Conservation (phyloP, 2,797 vertebrate genomes). For the Crossoptilon crossoptilon region DNA sequence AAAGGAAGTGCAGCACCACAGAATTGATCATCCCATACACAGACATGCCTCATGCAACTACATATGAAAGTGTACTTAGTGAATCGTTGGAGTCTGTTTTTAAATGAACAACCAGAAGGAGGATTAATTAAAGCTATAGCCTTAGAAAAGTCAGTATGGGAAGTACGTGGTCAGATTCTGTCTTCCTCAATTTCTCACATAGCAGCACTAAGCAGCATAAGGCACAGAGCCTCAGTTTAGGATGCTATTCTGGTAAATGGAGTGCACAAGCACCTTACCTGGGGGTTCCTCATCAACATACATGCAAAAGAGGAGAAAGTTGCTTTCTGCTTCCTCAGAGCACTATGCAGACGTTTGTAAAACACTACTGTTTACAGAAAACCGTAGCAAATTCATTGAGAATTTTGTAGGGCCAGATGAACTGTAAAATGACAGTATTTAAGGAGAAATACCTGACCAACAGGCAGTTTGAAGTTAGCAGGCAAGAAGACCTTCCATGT, state of each 20-base stretch:
- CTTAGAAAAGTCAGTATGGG: neutral
- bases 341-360: neutral
- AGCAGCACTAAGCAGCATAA: neutral
- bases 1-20: neutral
- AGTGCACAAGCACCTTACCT: neutral
- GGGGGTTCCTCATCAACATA: neutral
- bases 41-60: neutral
- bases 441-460: neutral
- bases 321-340: accelerated
- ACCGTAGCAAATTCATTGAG: neutral
- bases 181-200: neutral
- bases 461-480: neutral
- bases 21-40: neutral
- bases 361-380: neutral
- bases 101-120: neutral
- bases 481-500: neutral
- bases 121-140: neutral
- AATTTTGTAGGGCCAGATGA: neutral
- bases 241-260: neutral
- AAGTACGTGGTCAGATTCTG: neutral
- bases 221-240: neutral
- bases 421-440: neutral
- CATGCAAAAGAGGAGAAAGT: neutral
- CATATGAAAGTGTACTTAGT: accelerated
- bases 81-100: neutral